Evolutionary conservation across 2,113 vertebrate species (phyloP).

Genomic region (Apodemus sylvaticus): DNA sequence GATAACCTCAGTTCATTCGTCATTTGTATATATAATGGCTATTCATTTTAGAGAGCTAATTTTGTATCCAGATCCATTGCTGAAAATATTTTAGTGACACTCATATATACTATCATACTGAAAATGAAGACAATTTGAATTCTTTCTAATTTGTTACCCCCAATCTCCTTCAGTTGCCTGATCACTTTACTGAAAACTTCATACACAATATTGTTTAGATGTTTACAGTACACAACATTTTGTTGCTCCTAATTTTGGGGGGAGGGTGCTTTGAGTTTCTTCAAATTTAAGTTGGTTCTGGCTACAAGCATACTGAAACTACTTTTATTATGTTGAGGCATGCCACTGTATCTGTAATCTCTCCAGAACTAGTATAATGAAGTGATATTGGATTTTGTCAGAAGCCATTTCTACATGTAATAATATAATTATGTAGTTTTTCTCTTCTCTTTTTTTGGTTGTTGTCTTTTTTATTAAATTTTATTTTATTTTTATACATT

Average conservation of each 20-base stretch:
- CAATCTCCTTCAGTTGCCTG: background rate
- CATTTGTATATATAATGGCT: background rate
- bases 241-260: background rate
- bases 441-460: background rate
- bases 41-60: background rate
- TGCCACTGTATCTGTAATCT: background rate
- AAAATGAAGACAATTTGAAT: background rate
- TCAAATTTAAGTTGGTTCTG: background rate
- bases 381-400: background rate
- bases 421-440: background rate
- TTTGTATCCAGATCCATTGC: background rate
- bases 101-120: background rate
- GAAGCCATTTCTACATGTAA: background rate
- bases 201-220: background rate
- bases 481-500: no score
- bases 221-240: background rate
- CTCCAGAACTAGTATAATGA: background rate
- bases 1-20: background rate
- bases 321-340: background rate
- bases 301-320: background rate
- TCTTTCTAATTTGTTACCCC: background rate
- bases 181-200: background rate
- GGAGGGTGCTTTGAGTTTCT: background rate
- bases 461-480: no score
- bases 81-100: background rate